Percentiles rank a stretch among this genome's conserved stretches.
phyloP scores from a whole-genome alignment of 2,797 vertebrate species.

The Neomorphus geoffroyi region DNA sequence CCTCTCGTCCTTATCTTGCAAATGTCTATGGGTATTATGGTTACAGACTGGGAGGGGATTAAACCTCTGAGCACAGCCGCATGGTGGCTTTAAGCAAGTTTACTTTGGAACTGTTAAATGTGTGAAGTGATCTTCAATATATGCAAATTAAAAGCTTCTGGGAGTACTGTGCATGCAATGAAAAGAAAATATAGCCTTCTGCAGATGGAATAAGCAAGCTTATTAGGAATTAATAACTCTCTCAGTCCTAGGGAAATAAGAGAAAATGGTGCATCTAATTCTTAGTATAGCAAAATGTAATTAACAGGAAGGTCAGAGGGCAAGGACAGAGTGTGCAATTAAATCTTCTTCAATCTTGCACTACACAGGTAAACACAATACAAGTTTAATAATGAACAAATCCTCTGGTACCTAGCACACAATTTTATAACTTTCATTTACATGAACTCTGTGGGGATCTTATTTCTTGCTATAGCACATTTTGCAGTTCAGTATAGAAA shows the following conservation, averaged over 20 bases:
- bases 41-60: background rate
- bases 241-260: conserved; percentile 59
- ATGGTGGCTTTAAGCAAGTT: conserved; percentile 13
- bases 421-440: conserved; percentile 48
- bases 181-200: conserved; percentile 50
- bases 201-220: conserved; percentile 53
- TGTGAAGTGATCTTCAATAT: conserved; percentile 53
- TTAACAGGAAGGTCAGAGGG: conserved; percentile 63
- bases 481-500: conserved; percentile 28
- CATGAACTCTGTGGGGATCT: conserved; percentile 29
- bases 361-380: conserved; percentile 54
- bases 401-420: conserved; percentile 49
- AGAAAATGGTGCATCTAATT: conserved; percentile 51
- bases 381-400: conserved; percentile 64
- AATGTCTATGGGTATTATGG: background rate
- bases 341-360: conserved; percentile 36
- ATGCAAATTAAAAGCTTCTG: conserved; percentile 67
- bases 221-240: conserved; percentile 59
- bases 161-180: conserved; percentile 14
- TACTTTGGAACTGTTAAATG: conserved; percentile 54
- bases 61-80: background rate
- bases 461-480: conserved; percentile 32
- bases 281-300: conserved; percentile 57
- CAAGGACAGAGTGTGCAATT: conserved; percentile 63
- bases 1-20: background rate